Evolutionary conservation across 2,113 vertebrate species (phyloP).

Genomic region (Boulengeromyrus knoepffleri): DNA sequence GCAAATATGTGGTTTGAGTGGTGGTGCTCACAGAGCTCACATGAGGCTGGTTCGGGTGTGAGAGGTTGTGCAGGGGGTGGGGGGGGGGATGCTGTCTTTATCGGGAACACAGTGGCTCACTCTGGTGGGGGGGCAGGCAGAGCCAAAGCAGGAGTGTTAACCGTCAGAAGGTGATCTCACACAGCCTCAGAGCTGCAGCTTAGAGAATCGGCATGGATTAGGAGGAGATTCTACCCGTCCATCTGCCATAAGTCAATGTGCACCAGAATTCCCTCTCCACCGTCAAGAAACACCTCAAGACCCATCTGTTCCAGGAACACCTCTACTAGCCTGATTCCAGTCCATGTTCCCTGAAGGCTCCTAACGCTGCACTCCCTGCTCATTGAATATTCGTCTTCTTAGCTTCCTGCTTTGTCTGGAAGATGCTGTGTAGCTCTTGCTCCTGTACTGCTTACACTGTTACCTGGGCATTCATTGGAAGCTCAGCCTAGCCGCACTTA

Average conservation of each 20-base stretch:
- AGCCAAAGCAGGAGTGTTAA: neutral
- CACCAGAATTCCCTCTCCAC: neutral
- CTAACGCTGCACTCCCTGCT: neutral
- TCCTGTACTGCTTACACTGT: neutral
- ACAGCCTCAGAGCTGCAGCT: neutral
- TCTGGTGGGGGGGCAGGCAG: neutral
- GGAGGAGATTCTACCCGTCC: neutral
- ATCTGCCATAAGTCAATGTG: neutral
- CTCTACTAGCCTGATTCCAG: neutral
- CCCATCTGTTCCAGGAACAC: neutral
- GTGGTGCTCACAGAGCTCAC: neutral
- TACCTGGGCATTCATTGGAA: neutral
- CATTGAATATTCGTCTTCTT: neutral
- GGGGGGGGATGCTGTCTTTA: neutral
- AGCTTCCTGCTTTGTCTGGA: neutral
- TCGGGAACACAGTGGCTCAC: neutral
- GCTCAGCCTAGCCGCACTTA: neutral
- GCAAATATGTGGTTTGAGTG: neutral
- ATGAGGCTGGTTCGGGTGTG: neutral
- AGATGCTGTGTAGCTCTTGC: neutral
- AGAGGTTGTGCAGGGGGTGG: neutral
- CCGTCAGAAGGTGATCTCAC: neutral
- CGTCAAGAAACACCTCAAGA: neutral
- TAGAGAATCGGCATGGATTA: conserved; percentile 14
- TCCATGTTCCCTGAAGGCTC: neutral